A percentile compares a stretch with the other conserved stretches of the same genome.
Conservation (phyloP, 2,797 vertebrate genomes). For the Chiloscyllium punctatum region DNA sequence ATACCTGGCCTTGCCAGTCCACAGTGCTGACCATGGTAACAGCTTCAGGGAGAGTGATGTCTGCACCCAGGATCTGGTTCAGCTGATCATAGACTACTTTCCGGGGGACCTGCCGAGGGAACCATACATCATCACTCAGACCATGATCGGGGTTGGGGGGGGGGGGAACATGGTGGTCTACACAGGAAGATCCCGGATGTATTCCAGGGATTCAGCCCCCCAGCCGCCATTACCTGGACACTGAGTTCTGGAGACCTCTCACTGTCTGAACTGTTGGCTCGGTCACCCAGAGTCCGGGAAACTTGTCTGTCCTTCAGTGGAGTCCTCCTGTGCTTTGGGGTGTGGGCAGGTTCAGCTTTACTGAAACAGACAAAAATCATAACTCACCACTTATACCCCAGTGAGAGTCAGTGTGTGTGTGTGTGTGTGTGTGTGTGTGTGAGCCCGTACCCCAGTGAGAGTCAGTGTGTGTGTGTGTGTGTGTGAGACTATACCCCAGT, state of each 20-base stretch:
- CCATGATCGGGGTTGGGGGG: too few species aligned
- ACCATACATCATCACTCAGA: neutral
- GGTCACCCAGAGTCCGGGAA: constrained; percentile 81
- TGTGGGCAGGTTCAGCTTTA: constrained; percentile 65
- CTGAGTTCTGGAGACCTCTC: constrained; percentile 83
- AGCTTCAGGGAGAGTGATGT: constrained; percentile 83
- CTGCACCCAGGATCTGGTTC: constrained; percentile 86
- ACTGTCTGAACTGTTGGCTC: constrained; percentile 88
- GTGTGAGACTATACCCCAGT: neutral
- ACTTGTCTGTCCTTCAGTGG: constrained; percentile 84
- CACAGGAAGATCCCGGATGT: too few species aligned
- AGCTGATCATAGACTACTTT: constrained; percentile 90
- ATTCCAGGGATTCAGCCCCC: neutral
- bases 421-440: too few species aligned
- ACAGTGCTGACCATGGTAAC: constrained; percentile 82
- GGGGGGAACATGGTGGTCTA: too few species aligned
- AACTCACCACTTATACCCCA: neutral
- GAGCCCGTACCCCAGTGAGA: too few species aligned
- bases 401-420: too few species aligned
- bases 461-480: too few species aligned
- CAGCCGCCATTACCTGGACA: constrained; percentile 64
- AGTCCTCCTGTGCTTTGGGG: constrained; percentile 75
- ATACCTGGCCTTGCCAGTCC: constrained; percentile 97
- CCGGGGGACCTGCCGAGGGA: constrained; percentile 66
- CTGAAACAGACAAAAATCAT: constrained; percentile 48